phyloP scores from a whole-genome alignment of 2,113 vertebrate species.

The Callospermophilus lateralis region DNA sequence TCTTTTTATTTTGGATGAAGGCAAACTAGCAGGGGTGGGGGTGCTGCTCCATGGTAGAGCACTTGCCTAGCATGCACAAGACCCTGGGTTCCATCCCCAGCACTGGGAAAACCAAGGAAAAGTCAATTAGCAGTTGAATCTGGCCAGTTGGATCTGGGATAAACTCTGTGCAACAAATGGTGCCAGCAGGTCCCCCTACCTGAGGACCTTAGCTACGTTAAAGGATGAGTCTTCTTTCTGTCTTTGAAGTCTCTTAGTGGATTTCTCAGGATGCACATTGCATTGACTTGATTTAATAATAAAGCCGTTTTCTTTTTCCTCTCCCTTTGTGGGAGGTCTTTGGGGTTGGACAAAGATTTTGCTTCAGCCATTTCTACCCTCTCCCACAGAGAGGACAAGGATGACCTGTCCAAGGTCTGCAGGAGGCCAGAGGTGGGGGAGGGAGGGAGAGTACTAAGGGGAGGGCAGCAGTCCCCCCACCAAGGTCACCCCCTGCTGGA shows the following conservation, averaged over 20 bases:
- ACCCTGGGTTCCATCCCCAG: background rate
- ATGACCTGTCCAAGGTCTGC: no score
- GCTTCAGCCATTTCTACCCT: background rate
- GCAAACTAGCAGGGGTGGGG: background rate
- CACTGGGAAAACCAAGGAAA: background rate
- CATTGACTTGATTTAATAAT: background rate
- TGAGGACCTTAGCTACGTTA: background rate
- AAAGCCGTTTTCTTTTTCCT: slow-evolving; percentile 13
- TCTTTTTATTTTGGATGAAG: background rate
- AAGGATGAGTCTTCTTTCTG: background rate
- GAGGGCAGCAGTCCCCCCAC: background rate
- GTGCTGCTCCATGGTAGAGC: background rate
- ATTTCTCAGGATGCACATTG: rapidly evolving
- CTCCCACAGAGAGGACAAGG: background rate
- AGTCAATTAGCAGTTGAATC: background rate
- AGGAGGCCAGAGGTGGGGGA: no score
- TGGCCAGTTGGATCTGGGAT: background rate
- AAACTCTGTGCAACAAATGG: background rate
- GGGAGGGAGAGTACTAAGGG: background rate
- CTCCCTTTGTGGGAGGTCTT: background rate
- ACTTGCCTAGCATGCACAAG: background rate
- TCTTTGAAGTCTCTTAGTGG: background rate
- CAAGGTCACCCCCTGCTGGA: background rate
- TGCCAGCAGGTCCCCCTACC: background rate
- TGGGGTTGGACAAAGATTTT: background rate